Conservation (phyloP, 2,888 invertebrate species). For the Aradus depressus region DNA sequence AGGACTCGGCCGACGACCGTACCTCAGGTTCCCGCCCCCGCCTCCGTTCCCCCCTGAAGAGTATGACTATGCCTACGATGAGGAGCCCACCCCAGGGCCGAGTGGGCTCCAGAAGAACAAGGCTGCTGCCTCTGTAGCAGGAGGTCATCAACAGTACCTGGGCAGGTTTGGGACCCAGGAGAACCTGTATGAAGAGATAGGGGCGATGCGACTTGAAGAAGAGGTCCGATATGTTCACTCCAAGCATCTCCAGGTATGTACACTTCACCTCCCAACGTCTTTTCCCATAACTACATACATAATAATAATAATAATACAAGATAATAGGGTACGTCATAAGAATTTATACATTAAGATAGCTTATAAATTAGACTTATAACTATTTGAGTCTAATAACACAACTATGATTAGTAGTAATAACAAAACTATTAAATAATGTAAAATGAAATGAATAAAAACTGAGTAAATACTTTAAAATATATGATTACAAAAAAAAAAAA, state of each 20-base stretch:
- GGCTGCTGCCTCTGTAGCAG: not conserved
- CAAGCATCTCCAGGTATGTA: conserved; percentile 46
- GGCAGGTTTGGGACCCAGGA: conserved; percentile 72
- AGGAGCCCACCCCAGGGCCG: conserved; percentile 40
- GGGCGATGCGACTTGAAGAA: conserved; percentile 60
- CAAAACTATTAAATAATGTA: too few species aligned
- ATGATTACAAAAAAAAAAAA: too few species aligned
- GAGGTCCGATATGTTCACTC: conserved; percentile 74
- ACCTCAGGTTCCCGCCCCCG: conserved; percentile 62
- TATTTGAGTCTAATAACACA: too few species aligned
- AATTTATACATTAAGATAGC: too few species aligned
- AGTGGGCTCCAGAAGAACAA: conserved; percentile 38
- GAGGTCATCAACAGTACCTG: too few species aligned
- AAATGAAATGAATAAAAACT: too few species aligned
- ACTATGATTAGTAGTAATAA: too few species aligned
- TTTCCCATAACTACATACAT: not conserved
- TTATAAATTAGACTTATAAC: too few species aligned
- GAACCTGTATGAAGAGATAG: conserved; percentile 71
- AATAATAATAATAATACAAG: too few species aligned
- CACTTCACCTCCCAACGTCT: not conserved
- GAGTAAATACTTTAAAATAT: too few species aligned
- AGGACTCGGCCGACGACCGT: conserved; percentile 30
- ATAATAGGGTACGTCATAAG: too few species aligned
- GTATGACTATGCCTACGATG: conserved; percentile 76
- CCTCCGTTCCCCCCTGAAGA: conserved; percentile 54